A percentile compares a stretch with the other conserved stretches of the same genome.
These are phyloP conservation scores for Blera fallax DNA, from an alignment of 2,888 invertebrate species.

Conservation along the genomic window DNA sequence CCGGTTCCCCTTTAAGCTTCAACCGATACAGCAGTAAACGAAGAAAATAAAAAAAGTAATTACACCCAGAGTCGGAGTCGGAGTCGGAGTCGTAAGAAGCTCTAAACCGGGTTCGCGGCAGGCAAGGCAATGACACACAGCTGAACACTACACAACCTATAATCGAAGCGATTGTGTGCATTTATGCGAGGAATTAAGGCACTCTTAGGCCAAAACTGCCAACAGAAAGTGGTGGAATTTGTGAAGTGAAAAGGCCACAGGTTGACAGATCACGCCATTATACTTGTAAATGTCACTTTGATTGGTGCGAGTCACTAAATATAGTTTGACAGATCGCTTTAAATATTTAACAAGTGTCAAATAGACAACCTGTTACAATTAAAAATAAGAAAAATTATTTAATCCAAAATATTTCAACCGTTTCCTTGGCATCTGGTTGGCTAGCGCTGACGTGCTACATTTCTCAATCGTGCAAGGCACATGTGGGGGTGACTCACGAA, in stretches of 20 bases:
- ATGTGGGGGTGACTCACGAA: slow-evolving; percentile 57
- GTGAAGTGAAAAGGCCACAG: slow-evolving; percentile 1
- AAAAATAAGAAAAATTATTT: neutral
- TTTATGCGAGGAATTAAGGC: neutral
- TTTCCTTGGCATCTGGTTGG: neutral
- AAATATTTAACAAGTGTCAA: slow-evolving; percentile 7
- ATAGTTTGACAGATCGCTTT: neutral
- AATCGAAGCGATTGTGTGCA: neutral
- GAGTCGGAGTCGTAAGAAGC: slow-evolving; percentile 7
- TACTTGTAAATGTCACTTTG: slow-evolving; percentile 7
- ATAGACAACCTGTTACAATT: neutral
- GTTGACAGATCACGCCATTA: slow-evolving; percentile 8
- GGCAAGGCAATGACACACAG: slow-evolving; percentile 45
- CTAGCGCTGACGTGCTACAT: neutral
- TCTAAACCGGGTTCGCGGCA: slow-evolving; percentile 18
- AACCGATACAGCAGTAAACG: slow-evolving; percentile 30
- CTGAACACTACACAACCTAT: neutral
- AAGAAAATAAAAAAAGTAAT: slow-evolving; percentile 7
- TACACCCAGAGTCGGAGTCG: slow-evolving; percentile 9
- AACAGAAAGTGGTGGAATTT: slow-evolving; percentile 28
- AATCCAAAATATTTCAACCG: neutral
- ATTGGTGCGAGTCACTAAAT: neutral
- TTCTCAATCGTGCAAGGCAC: slow-evolving; percentile 17
- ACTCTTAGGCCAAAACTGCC: neutral
- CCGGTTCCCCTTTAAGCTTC: slow-evolving; percentile 56